Evolutionary conservation across 2,888 invertebrate genomes (phyloP).

Genomic region (Isoperla grammatica): DNA sequence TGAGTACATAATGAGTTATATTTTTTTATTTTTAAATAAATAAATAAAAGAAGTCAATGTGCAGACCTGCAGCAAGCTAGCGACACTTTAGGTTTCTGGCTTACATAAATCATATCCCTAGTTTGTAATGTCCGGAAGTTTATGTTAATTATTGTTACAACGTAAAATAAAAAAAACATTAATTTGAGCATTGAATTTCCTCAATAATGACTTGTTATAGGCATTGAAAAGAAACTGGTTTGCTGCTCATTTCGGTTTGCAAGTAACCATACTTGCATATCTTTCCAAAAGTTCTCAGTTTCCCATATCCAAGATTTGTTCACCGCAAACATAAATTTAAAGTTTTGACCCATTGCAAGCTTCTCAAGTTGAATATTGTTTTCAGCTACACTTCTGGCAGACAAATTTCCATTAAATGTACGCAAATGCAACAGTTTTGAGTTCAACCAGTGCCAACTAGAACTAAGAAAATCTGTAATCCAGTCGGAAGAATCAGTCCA

Average conservation of each 20-base stretch:
- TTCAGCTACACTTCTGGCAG: neutral
- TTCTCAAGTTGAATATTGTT: neutral
- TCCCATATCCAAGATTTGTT: neutral
- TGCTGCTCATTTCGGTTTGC: neutral
- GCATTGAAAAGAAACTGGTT: constrained; percentile 5
- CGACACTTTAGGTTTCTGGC: too few relatives aligned
- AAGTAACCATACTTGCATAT: neutral
- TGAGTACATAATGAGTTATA: too few relatives aligned
- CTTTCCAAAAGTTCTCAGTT: neutral
- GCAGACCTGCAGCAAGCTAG: too few relatives aligned
- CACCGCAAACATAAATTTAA: neutral
- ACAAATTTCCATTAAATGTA: neutral
- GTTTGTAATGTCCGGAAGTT: too few relatives aligned
- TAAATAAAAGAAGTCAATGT: too few relatives aligned
- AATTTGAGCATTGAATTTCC: neutral
- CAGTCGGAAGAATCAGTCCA: neutral
- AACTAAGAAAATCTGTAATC: neutral
- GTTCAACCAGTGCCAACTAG: neutral
- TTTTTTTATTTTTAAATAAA: too few relatives aligned
- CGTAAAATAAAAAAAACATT: too few relatives aligned
- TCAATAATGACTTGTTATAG: constrained; percentile 16
- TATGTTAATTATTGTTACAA: too few relatives aligned
- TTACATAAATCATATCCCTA: too few relatives aligned
- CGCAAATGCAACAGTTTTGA: neutral
- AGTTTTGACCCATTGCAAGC: neutral